These are phyloP conservation scores for Sebastes itinus DNA, from an alignment of 2,797 vertebrate species.

Conservation along the genomic window DNA sequence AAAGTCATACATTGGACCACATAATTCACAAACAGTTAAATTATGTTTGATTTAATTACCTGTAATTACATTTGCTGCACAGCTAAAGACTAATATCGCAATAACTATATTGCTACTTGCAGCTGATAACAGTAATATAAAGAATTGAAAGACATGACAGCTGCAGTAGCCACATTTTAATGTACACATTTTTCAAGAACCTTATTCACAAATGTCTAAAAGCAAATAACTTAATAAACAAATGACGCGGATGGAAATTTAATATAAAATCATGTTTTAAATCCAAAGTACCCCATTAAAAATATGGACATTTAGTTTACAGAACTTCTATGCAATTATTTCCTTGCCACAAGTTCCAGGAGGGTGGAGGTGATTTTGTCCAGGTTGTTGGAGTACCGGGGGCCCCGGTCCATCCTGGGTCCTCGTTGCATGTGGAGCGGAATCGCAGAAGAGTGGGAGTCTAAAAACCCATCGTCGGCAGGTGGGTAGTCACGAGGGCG, in stretches of 20 bases:
- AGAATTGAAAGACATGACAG: background rate
- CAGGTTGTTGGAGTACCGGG: constrained; percentile 65
- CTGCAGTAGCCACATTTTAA: constrained; percentile 31
- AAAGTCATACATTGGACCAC: background rate
- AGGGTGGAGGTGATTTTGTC: constrained; percentile 79
- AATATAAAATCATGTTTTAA: background rate
- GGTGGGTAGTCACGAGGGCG: constrained; percentile 25
- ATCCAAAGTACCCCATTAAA: background rate
- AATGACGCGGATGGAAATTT: background rate
- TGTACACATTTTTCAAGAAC: background rate
- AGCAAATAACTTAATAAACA: background rate
- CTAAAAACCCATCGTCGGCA: constrained; percentile 34
- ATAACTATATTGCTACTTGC: background rate
- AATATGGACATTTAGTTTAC: background rate
- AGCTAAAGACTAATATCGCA: background rate
- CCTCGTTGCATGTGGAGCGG: constrained; percentile 37
- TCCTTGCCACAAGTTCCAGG: constrained; percentile 77
- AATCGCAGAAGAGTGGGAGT: constrained; percentile 46
- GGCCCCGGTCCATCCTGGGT: constrained; percentile 24
- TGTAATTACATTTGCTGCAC: background rate
- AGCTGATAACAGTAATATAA: background rate
- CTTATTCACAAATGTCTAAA: background rate
- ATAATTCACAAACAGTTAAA: background rate
- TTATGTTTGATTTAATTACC: background rate
- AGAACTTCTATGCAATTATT: constrained; percentile 38